Base-by-base conservation (phyloP, 1,140 invertebrate species). In the Mylabris phalerata region DNA sequence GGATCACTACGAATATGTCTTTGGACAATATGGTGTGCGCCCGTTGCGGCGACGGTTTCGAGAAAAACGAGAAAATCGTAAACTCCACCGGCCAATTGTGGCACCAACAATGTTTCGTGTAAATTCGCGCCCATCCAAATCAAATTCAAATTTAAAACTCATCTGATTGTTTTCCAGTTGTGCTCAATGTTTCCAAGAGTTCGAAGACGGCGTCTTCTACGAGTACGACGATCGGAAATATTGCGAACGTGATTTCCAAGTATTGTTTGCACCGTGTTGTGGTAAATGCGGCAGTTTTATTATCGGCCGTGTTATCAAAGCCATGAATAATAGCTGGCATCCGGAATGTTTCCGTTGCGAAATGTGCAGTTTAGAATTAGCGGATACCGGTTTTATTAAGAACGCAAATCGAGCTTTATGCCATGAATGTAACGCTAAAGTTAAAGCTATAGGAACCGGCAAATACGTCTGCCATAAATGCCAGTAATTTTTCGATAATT, bases 101-200 rank as follows among this genome's bases (percentile, higher is more conserved):
- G 95, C 98, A 99, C 80, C 92, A 93, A 6, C 87, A 95, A 65
- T 99, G 97, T 76, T 99, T 99, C 84, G 97, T 99, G 93, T 98
- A 83, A 91, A 90, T 64, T 48, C 1, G 19, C 19, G 1, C 47
- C 13, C 19, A n/a, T 2, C 9, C 4, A 10, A 42, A n/a, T 42
- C 41, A n/a, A n/a, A 32, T 32, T 32, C 7, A 7, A 32, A 32
- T 32, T 32, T 32, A 19, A 19, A 19, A 19, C 0, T 32, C 0
- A 5, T 7, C 7, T 32, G 32, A 5, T 32, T 32, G 32, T 64
- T 66, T 73, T 73, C 26, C 63, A 98, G 95, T 9, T 99, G 97
- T 80, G 94, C 95, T 2, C 97, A 99, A 78, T 99, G 97, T 73
- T 99, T 99, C 74, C 86, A 93, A 48, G 89, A 94, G 44, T 99